A percentile compares a stretch with the other conserved stretches of the same genome.
Evolutionary conservation across 2,888 invertebrate genomes (phyloP).

Genomic region (Eumerus sabulonum): DNA sequence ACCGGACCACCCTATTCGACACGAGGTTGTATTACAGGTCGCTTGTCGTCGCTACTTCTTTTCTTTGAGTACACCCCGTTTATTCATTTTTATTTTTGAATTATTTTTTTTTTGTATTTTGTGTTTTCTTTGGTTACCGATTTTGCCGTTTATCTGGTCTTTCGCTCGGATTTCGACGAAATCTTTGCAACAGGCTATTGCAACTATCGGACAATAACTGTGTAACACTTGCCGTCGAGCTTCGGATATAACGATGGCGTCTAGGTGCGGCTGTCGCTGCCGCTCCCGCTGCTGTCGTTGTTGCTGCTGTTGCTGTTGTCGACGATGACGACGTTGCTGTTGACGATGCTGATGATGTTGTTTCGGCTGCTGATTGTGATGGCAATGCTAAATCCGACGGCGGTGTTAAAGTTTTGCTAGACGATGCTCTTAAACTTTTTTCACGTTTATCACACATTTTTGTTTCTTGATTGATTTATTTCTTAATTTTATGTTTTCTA

Average conservation of each 20-base stretch:
- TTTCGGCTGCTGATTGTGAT: constrained; percentile 66
- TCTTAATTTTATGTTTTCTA: constrained; percentile 25
- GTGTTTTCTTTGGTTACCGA: constrained; percentile 66
- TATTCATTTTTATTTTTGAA: constrained; percentile 12
- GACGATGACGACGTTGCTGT: constrained; percentile 48
- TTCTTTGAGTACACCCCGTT: constrained; percentile 11
- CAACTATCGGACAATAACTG: constrained; percentile 93
- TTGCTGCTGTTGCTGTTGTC: constrained; percentile 36
- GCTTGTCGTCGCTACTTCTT: constrained; percentile 34
- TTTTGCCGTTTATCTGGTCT: constrained; percentile 80
- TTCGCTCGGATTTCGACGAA: constrained; percentile 89
- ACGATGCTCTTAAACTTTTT: constrained; percentile 53
- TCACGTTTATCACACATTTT: constrained; percentile 61
- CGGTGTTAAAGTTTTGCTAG: constrained; percentile 59
- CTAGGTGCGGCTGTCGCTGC: constrained; percentile 79
- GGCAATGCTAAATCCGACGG: constrained; percentile 48
- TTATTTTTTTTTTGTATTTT: constrained; percentile 23
- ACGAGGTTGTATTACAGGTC: constrained; percentile 1
- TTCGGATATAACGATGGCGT: constrained; percentile 86
- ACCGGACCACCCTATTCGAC: constrained; percentile 34
- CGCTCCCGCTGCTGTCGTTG: constrained; percentile 62
- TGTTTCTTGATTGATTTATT: constrained; percentile 13
- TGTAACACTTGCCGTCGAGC: constrained; percentile 90
- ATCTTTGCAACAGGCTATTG: constrained; percentile 89
- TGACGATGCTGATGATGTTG: constrained; percentile 48